Evolutionary conservation across 2,113 vertebrate species (phyloP), one percentile per base, ranked within the genome.

Genomic region (Anguilla japonica): DNA sequence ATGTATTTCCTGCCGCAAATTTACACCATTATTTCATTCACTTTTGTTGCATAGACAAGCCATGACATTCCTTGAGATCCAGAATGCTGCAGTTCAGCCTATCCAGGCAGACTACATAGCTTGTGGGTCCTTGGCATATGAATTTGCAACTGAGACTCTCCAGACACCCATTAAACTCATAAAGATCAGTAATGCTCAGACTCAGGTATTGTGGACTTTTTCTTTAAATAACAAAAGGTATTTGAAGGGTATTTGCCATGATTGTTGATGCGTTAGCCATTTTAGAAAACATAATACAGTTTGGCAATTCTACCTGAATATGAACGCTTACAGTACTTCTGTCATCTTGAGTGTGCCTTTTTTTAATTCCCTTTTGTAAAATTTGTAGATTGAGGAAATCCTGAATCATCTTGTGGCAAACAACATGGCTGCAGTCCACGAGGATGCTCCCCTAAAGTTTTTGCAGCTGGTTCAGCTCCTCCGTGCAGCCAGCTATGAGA

Each of bases 381-480:
- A n/a, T 85, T 7, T 18, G 79, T 87, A 98, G 97, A 91, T 95
- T 90, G 18, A 53, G 0, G 95, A 96, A 83, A 88, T 93, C 13
- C 86, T 97, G 83, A 92, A 95, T 2, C 92, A 97, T 84, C 91
- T 97, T 89, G 92, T 95, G 46, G 39, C 81, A 86, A 91, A 95
- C 83, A 96, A 96, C 83, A 79, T 90, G 9, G 92, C 92, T 0
- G 88, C 84, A 82, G 94, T 96, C 87, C 95, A 96, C 1, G 91
- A 93, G 0, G 95, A 97, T 56, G 93, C 95, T 82, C 95, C 96
- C 0, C 80, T 94, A 53, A 96, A 94, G 84, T 96, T 95, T 89
- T 8, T 96, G 84, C 91, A 96, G 87, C 92, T 98, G 0, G 60
- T 95, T 20, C 96, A 97, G 87, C 90, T 97, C 18, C 86, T 96